A percentile compares a stretch with the other conserved stretches of the same genome.
phyloP scores from a whole-genome alignment of 2,797 vertebrate genomes.

The Octomys mimax region DNA sequence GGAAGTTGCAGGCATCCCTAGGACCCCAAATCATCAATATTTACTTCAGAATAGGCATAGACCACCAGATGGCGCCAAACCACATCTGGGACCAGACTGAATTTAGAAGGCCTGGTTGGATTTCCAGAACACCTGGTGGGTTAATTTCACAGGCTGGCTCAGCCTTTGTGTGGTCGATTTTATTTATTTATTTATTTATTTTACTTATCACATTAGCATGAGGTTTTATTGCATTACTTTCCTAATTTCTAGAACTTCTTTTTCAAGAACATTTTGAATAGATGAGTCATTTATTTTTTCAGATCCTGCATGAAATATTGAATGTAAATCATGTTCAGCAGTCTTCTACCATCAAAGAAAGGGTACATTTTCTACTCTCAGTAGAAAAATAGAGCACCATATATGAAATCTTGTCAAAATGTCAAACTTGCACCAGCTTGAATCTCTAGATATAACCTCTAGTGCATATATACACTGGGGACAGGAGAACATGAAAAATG shows the following conservation, averaged over 20 bases:
- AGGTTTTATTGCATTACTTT: neutral
- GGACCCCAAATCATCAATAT: neutral
- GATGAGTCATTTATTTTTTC: conserved; percentile 20
- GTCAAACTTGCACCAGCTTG: neutral
- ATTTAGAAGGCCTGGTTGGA: neutral
- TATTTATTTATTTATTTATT: neutral
- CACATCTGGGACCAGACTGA: neutral
- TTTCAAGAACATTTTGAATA: conserved; percentile 55
- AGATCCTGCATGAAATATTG: conserved; percentile 4
- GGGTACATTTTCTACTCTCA: neutral
- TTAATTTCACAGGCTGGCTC: neutral
- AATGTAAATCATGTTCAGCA: neutral
- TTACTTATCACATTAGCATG: neutral
- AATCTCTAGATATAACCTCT: neutral
- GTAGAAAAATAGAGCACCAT: neutral
- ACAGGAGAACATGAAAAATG: conserved; percentile 43
- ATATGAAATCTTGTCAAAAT: conserved; percentile 5
- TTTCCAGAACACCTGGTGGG: neutral
- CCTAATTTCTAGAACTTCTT: neutral
- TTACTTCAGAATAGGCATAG: neutral
- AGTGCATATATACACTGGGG: neutral
- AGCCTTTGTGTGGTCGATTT: neutral
- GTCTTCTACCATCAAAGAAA: neutral
- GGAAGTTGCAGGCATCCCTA: neutral
- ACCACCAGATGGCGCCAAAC: conserved; percentile 17